phyloP scores from a whole-genome alignment of 2,888 invertebrate species.

The Temnothorax ravouxi region DNA sequence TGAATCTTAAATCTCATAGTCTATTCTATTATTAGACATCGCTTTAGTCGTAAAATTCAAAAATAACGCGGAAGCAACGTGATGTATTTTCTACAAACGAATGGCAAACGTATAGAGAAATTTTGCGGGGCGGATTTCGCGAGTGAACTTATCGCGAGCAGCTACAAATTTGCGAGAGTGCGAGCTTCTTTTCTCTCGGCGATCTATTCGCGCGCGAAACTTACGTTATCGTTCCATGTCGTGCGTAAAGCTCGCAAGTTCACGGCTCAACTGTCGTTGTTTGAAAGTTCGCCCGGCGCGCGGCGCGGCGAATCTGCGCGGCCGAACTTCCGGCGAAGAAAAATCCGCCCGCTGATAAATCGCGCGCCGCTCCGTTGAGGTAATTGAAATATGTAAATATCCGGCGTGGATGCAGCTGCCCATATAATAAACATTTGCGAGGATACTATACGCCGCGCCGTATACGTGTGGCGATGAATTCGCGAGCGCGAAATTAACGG shows the following conservation, averaged over 20 bases:
- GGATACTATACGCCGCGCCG: not conserved
- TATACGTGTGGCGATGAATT: slow-evolving; percentile 17
- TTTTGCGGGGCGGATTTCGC: not conserved
- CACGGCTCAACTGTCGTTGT: slow-evolving; percentile 31
- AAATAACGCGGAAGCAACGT: not conserved
- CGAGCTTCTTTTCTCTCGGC: not conserved
- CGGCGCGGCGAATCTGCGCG: not conserved
- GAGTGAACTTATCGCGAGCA: slow-evolving; percentile 9
- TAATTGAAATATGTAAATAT: slow-evolving; percentile 57
- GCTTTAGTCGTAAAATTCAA: not conserved
- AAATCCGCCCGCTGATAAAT: slow-evolving; percentile 48
- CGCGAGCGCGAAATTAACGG: slow-evolving; percentile 26
- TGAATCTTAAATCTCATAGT: not conserved
- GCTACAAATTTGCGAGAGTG: slow-evolving; percentile 32
- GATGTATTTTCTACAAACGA: not conserved
- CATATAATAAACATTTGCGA: slow-evolving; percentile 41
- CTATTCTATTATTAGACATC: not conserved
- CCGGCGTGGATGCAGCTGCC: slow-evolving; percentile 33
- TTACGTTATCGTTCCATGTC: slow-evolving; percentile 27
- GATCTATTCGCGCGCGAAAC: slow-evolving; percentile 35
- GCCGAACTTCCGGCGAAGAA: slow-evolving; percentile 31
- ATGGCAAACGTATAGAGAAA: not conserved
- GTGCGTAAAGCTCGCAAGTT: slow-evolving; percentile 34
- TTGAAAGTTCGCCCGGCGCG: slow-evolving; percentile 30
- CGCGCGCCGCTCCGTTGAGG: not conserved